Evolutionary conservation across 1,140 invertebrate species (phyloP).

Genomic region (Neodiprion pinetum): DNA sequence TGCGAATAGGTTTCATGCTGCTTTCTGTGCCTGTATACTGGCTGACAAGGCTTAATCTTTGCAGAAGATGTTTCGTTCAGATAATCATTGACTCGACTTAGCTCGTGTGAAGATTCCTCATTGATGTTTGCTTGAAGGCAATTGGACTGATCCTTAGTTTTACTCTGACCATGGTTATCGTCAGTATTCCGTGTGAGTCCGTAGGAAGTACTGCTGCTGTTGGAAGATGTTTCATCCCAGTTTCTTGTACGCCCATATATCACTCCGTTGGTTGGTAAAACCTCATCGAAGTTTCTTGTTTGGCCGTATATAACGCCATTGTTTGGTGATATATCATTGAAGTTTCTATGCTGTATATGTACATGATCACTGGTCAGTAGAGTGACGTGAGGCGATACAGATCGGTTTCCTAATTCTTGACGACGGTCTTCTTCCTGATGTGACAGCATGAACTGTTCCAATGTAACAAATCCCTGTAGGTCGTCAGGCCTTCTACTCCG

Average conservation of each 20-base stretch:
- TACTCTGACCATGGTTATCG: background rate
- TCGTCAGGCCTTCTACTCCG: conserved; percentile 48
- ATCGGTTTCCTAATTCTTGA: conserved; percentile 25
- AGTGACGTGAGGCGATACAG: conserved; percentile 33
- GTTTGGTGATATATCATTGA: conserved; percentile 28
- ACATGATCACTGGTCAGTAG: conserved; percentile 47
- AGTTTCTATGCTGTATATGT: conserved; percentile 44
- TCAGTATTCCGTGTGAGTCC: conserved; percentile 27
- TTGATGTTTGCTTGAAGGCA: conserved; percentile 3
- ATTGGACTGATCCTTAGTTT: conserved; percentile 9
- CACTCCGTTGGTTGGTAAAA: conserved; percentile 35
- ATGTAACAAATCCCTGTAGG: conserved; percentile 66
- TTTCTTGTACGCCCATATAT: conserved; percentile 38
- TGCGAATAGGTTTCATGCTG: background rate
- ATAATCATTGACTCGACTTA: background rate
- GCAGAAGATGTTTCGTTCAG: background rate
- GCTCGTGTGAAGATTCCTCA: background rate
- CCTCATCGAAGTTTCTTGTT: conserved; percentile 17
- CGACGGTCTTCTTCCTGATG: conserved; percentile 74
- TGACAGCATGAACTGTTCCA: conserved; percentile 78
- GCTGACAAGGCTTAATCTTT: background rate
- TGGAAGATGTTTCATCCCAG: conserved; percentile 32
- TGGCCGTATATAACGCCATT: conserved; percentile 23
- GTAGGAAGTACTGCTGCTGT: conserved; percentile 17
- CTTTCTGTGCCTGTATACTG: background rate